Evolutionary conservation across 2,888 invertebrate genomes (phyloP).

Genomic region (Eristalinus sepulchralis): DNA sequence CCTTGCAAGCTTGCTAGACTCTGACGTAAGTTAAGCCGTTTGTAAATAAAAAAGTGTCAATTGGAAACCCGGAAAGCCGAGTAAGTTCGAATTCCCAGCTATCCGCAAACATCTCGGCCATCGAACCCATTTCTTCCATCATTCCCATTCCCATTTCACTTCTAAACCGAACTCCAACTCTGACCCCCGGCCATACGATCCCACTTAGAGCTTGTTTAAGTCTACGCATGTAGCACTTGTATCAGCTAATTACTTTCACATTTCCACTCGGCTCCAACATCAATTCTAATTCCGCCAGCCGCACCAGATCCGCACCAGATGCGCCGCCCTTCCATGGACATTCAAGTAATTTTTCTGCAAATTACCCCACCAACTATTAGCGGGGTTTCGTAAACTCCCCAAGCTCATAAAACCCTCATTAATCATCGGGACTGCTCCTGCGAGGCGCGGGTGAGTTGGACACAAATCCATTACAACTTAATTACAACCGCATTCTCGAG

Average conservation of each 20-base stretch:
- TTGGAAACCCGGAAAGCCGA: no score
- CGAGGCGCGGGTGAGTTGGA: background rate
- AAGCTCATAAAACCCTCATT: conserved; percentile 47
- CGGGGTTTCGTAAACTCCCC: conserved; percentile 25
- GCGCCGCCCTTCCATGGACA: background rate
- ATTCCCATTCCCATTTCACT: background rate
- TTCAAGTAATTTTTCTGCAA: background rate
- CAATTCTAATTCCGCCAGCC: background rate
- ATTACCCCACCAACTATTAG: background rate
- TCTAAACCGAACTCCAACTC: background rate
- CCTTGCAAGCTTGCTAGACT: no score
- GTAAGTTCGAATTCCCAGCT: no score
- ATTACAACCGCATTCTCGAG: conserved; percentile 67
- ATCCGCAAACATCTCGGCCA: background rate
- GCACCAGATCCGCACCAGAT: background rate
- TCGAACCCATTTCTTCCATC: background rate
- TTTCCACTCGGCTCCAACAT: background rate
- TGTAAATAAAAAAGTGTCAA: no score
- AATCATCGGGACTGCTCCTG: conserved; percentile 37
- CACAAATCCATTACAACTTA: conserved; percentile 51
- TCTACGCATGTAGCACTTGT: background rate
- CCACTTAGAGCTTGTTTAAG: background rate
- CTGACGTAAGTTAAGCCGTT: no score
- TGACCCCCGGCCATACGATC: background rate
- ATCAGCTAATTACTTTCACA: background rate